Conservation (phyloP, 2,888 invertebrate genomes). For the Leptogaster cylindrica region DNA sequence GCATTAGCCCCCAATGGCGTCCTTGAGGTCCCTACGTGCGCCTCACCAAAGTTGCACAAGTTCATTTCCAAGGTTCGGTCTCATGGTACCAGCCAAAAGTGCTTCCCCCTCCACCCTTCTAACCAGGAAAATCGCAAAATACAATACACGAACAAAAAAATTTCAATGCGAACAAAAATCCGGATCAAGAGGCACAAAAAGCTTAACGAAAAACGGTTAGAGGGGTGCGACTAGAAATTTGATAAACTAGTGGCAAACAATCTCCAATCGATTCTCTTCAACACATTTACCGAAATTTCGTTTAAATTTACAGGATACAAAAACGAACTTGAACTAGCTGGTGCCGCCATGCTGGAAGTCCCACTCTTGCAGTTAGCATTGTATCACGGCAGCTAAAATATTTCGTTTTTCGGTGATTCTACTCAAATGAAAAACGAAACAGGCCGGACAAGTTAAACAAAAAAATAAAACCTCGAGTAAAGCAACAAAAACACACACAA, state of each 20-base stretch:
- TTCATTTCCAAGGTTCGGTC: neutral
- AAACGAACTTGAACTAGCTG: constrained; percentile 19
- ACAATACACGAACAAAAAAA: too few relatives aligned
- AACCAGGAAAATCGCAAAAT: too few relatives aligned
- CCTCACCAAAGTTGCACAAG: neutral
- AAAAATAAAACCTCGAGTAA: too few relatives aligned
- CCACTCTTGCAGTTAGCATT: neutral
- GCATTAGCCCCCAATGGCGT: constrained; percentile 5
- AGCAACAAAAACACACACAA: too few relatives aligned
- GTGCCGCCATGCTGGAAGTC: neutral
- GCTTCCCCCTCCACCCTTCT: too few relatives aligned
- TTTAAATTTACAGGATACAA: constrained; percentile 40
- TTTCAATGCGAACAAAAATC: constrained; percentile 33
- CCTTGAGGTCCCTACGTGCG: constrained; percentile 9
- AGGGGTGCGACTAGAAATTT: constrained; percentile 48
- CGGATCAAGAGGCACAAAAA: constrained; percentile 16
- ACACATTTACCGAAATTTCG: constrained; percentile 51
- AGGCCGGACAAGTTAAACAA: constrained; percentile 21
- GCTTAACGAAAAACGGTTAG: constrained; percentile 22
- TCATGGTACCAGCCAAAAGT: constrained; percentile 20
- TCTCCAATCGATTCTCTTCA: constrained; percentile 51
- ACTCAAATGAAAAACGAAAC: constrained; percentile 45
- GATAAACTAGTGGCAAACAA: constrained; percentile 52
- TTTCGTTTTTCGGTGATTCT: constrained; percentile 41
- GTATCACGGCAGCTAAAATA: constrained; percentile 34